A percentile compares a stretch with the other conserved stretches of the same genome.
These are phyloP conservation scores for Dryas iulia DNA, from an alignment of 1,140 invertebrate species.

Conservation along the genomic window DNA sequence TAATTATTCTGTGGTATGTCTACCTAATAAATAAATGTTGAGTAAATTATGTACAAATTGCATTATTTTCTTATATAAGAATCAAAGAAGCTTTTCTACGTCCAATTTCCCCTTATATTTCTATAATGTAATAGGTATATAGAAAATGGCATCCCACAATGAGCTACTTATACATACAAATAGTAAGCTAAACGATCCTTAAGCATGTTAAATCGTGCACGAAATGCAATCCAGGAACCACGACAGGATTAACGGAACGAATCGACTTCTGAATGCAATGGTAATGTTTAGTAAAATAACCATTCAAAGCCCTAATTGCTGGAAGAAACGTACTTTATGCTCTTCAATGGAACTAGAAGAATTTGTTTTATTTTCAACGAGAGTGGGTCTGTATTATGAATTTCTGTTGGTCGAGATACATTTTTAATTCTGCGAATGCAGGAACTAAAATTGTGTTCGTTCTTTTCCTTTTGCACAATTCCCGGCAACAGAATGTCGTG, in stretches of 20 bases:
- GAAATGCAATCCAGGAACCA: constrained; percentile 25
- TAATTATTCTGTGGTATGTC: too few relatives aligned
- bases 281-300: constrained; percentile 21
- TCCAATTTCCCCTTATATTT: too few relatives aligned
- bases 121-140: neutral
- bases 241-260: constrained; percentile 26
- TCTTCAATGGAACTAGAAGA: constrained; percentile 12
- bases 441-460: constrained; percentile 5
- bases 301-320: constrained; percentile 33
- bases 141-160: neutral
- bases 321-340: constrained; percentile 26
- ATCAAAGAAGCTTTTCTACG: too few relatives aligned
- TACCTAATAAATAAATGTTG: too few relatives aligned
- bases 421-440: constrained; percentile 22
- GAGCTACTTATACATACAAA: too few relatives aligned
- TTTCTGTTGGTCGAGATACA: constrained; percentile 9
- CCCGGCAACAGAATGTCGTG: constrained; percentile 6
- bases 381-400: constrained; percentile 14
- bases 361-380: constrained; percentile 19
- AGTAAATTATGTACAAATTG: too few relatives aligned
- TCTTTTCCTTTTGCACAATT: constrained; percentile 16
- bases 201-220: constrained; percentile 23
- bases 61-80: too few relatives aligned
- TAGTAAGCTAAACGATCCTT: neutral
- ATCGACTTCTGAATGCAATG: constrained; percentile 26